phyloP scores from a whole-genome alignment of 2,797 vertebrate species.

The Dendrocincla fuliginosa region DNA sequence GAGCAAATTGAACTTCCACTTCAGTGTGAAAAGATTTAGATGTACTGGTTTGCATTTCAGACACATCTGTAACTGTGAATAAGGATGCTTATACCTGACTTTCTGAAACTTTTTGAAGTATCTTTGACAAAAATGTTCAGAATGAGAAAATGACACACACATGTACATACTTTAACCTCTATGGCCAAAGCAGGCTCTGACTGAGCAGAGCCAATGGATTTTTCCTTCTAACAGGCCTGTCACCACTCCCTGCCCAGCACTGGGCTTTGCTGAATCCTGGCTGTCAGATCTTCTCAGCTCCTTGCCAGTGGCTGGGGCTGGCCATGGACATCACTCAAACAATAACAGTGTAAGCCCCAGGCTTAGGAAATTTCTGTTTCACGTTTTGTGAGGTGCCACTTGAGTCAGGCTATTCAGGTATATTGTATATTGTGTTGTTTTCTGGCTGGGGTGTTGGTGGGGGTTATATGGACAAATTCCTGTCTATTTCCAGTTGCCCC shows the following conservation, averaged over 20 bases:
- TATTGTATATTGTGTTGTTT: background rate
- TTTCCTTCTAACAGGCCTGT: background rate
- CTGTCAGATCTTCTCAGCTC: background rate
- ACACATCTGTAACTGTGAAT: background rate
- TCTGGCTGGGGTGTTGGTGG: background rate
- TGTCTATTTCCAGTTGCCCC: background rate
- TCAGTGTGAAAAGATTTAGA: background rate
- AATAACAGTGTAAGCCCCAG: background rate
- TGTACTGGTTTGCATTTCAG: background rate
- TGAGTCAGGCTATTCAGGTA: background rate
- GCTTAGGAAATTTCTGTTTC: background rate
- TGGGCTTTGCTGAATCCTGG: background rate
- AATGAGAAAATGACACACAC: background rate
- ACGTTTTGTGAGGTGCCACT: background rate
- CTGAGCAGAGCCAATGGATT: background rate
- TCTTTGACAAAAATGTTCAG: background rate
- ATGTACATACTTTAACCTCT: fast-evolving
- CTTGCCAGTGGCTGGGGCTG: background rate
- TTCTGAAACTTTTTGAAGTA: background rate
- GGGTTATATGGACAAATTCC: background rate
- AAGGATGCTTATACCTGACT: background rate
- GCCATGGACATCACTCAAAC: background rate
- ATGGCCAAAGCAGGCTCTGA: background rate
- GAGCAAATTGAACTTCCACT: background rate
- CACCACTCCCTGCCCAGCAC: background rate